phyloP scores from a whole-genome alignment of 2,797 vertebrate species.

The Bovichtus variegatus region DNA sequence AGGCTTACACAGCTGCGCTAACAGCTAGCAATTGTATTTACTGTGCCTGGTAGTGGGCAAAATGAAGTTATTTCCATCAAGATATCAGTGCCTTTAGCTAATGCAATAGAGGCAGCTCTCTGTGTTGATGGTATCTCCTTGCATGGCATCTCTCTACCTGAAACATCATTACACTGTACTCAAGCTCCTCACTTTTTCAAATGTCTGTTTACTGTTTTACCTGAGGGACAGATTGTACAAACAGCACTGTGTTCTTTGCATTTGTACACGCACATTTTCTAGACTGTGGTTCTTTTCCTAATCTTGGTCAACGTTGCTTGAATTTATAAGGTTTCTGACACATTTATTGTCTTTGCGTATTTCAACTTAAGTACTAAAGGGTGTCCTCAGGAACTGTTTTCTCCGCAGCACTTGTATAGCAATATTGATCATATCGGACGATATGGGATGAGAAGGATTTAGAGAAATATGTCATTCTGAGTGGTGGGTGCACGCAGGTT shows the following conservation, averaged over 20 bases:
- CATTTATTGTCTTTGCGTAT: conserved; percentile 25
- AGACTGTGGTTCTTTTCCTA: conserved; percentile 12
- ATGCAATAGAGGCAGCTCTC: conserved; percentile 72
- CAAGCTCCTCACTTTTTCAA: conserved; percentile 67
- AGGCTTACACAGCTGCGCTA: conserved; percentile 77
- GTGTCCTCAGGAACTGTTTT: conserved; percentile 46
- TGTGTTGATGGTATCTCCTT: conserved; percentile 76
- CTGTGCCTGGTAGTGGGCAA: conserved; percentile 73
- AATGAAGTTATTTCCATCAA: conserved; percentile 84
- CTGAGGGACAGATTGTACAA: conserved; percentile 50
- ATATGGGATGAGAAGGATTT: conserved; percentile 7
- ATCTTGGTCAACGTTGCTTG: conserved; percentile 18
- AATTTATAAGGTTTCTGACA: conserved; percentile 8
- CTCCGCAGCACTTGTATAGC: conserved; percentile 29
- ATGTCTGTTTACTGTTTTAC: conserved; percentile 74
- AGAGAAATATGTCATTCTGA: conserved; percentile 9
- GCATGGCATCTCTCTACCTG: conserved; percentile 78
- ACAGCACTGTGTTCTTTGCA: conserved; percentile 31
- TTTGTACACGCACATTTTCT: conserved; percentile 11
- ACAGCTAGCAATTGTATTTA: conserved; percentile 84
- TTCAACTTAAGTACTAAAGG: conserved; percentile 17
- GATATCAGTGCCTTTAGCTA: conserved; percentile 82
- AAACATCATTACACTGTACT: conserved; percentile 81
- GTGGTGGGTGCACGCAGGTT: conserved; percentile 16
- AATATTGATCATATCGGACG: conserved; percentile 1